Base-by-base conservation (phyloP, 2,797 vertebrate species). In the Triplophysa yarkandensis region DNA sequence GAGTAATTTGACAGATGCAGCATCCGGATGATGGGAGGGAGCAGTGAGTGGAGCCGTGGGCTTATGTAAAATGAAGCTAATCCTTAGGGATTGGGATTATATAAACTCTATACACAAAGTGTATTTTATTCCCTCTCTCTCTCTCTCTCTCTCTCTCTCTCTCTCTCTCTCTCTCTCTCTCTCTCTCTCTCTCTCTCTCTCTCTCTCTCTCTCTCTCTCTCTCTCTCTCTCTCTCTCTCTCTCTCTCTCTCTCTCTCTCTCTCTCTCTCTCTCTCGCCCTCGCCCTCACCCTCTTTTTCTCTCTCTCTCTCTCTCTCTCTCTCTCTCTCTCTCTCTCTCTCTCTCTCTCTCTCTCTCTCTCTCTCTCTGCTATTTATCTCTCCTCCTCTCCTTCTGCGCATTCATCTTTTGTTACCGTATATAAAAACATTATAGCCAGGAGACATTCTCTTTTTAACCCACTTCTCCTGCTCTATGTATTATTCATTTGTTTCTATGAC, bases 31-130 rank as follows among this genome's bases (percentile, higher is more conserved):
- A n/a, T 52, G 71, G 77, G 77, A 78, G 77, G 71, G 71, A 74
- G 65, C 34, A 48, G 58, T 46, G 65, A 74, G 77, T 30, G 17
- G 30, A 74, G 46, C 74, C 43, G 16, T 62, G 66, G 60, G 39
- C 2, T 79, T 79, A 79, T 79, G 71, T 74, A 79, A 79, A 4
- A 75, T 70, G 77, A 79, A 73, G 70, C 71, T 78, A 68, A 78
- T 74, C 77, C 71, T 74, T 70, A 74, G 77, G 74, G 71, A 79
- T 69, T 74, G 60, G 71, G 71, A 74, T 79, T 79, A 79, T 70
- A 74, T 79, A 79, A 79, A 74, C 41, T 69, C 60, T 74, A 64
- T 61, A 65, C 50, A 70, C 66, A 74, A 50, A 69, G 41, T 39
- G 41, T 52, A 66, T 74, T 79, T 64, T 55, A 61, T 25, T 68